Base-by-base conservation (phyloP, 53 echinoderm and acorn worm genomes). In the Hippasteria phrygiana region DNA sequence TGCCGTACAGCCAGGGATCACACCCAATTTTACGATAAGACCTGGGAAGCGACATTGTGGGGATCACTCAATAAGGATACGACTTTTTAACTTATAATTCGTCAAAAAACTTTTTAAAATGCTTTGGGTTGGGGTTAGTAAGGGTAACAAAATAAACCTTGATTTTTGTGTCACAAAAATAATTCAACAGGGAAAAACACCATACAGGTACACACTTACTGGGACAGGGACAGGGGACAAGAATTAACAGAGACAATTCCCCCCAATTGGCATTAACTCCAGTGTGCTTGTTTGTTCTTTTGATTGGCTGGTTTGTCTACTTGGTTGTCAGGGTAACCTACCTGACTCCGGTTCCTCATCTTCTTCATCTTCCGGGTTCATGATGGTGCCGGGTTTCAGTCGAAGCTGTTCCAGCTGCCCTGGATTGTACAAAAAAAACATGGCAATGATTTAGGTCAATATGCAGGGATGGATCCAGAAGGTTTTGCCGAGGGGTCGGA, bases 341-440 rank as follows among this genome's bases (percentile, higher is more conserved):
- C 96, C 96, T 88, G 94, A 94, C 37, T 96, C 96, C 63, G 88
- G 84, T 62, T 93, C 96, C 33, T 96, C 96, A 14, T 88, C 92
- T 43, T 94, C 96, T 71, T 96, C 96, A 73, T 94, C 94, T 20
- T 93, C 91, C 27, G 86, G 76, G 82, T 89, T 80, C 51, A 85
- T 87, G 29, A 87, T 81, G 62, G 90, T 83, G 20, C 85, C 93
- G 28, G 93, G 91, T 40, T 93, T 73, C 34, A 89, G 74, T 56
- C 87, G 43, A 47, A 94, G 80, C 78, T 91, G 55, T 74, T 96
- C 96, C 77, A 96, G 75, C 89, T 96, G 96, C 51, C 91, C 96
- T 96, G 83, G 14, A 85, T 87, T 31, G 38, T 74, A 32, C 14
- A 53, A 54, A 9, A n/a, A n/a, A 43, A 31, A 7, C 48, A 7